Evolutionary conservation across 2,888 invertebrate genomes (phyloP).

Genomic region (Hydrotaea diabolus): DNA sequence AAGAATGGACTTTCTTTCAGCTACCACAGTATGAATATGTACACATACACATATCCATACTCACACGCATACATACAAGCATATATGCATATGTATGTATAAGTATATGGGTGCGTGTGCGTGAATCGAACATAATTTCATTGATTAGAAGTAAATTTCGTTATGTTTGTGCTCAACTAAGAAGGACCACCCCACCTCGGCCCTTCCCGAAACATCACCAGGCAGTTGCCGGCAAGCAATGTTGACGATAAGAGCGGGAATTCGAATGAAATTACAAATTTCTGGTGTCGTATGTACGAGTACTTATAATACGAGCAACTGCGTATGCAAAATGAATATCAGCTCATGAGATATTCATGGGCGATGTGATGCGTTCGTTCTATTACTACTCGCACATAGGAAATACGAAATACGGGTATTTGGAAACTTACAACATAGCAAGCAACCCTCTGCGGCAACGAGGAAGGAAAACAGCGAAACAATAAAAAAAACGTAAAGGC

Average conservation of each 20-base stretch:
- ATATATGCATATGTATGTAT: neutral
- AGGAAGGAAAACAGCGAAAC: neutral
- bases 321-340: slow-evolving; percentile 52
- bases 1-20: too few relatives aligned
- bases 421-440: slow-evolving; percentile 23
- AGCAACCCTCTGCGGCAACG: slow-evolving; percentile 28
- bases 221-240: slow-evolving; percentile 22
- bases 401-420: neutral
- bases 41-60: too few relatives aligned
- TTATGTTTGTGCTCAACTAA: slow-evolving; percentile 35
- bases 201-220: neutral
- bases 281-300: slow-evolving; percentile 30
- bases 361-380: slow-evolving; percentile 41
- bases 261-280: slow-evolving; percentile 58
- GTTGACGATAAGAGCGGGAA: slow-evolving; percentile 49
- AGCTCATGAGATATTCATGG: slow-evolving; percentile 53
- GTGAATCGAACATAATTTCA: slow-evolving; percentile 11
- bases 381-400: slow-evolving; percentile 10
- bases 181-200: neutral
- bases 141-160: slow-evolving; percentile 49
- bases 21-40: too few relatives aligned
- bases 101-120: too few relatives aligned
- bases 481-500: slow-evolving; percentile 1
- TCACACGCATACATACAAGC: neutral
- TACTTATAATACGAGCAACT: slow-evolving; percentile 24